Conservation (phyloP, 2,797 vertebrate species). For the Oophaga sylvatica region DNA sequence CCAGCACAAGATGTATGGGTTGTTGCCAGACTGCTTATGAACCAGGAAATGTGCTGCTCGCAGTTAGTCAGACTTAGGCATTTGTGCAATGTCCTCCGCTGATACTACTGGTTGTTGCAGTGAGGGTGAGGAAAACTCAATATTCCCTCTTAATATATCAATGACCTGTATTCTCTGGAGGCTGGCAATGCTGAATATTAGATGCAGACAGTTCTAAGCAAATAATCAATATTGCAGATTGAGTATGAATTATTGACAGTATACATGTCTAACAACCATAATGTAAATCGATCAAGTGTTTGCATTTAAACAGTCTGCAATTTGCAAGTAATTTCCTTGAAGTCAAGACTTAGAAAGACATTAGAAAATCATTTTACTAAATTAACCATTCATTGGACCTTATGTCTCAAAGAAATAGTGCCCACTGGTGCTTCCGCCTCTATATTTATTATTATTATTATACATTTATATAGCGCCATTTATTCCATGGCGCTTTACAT, state of each 20-base stretch:
- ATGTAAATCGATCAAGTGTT: constrained; percentile 19
- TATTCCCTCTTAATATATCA: constrained; percentile 26
- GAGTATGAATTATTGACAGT: constrained; percentile 8
- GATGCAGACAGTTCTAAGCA: neutral
- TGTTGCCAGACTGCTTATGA: constrained; percentile 66
- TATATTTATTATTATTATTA: too few species aligned
- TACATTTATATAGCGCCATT: too few species aligned
- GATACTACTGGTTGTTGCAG: neutral
- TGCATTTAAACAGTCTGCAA: neutral
- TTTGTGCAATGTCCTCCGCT: constrained; percentile 4
- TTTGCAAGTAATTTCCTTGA: neutral
- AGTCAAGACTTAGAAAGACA: neutral
- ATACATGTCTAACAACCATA: neutral
- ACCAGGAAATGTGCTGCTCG: constrained; percentile 66
- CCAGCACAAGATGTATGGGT: constrained; percentile 53
- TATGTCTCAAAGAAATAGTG: neutral
- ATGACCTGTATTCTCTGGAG: neutral
- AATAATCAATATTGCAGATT: constrained; percentile 25
- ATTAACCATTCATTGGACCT: neutral
- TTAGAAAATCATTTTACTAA: constrained; percentile 4
- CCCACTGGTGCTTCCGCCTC: neutral
- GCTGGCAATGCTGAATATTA: constrained; percentile 14
- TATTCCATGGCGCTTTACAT: too few species aligned
- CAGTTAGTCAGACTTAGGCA: constrained; percentile 58
- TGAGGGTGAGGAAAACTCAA: neutral